Evolutionary conservation across 2,797 vertebrate genomes (phyloP), one percentile per base, ranked within the genome.

Genomic region (Sciurus carolinensis): DNA sequence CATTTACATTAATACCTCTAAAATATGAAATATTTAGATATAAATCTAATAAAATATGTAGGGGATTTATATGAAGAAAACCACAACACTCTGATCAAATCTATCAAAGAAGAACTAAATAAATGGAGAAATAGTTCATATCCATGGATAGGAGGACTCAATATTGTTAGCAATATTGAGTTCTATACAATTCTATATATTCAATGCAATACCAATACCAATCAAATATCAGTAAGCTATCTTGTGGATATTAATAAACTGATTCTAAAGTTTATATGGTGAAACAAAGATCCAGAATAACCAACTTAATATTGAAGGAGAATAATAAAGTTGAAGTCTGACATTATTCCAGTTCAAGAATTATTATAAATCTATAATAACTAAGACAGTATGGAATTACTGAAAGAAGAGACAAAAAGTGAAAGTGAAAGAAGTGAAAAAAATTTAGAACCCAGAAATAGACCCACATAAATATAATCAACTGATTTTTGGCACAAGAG

Each of bases 51-150:
- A 89, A 44, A 66, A 54, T 44, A 54, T 84, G 57, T 54, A 52
- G 10, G 77, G 44, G 20, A 62, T 54, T 8, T 77, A 64, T 71
- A 72, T 89, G 36, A 92, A 76, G 28, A 77, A 84, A 92, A 64
- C 22, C 33, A 79, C 7, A 54, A 42, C 71, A 18, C 52, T 57
- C 28, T 71, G 62, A 92, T n/a, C 13, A 83, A 76, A 77, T 62
- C 15, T 12, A 50, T 47, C 39, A 72, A 88, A 89, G 69, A 76
- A 28, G 71, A 91, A 87, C 7, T 87, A 87, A 87, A n/a, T 72
- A 59, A 92, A 69, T 50, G 17, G 8, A 69, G 42, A 69, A 20
- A 89, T 79, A 54, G 14, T 84, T 72, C 67, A 92, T 71, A 9
- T 69, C 62, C n/a, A 89, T 72, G 64, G 79, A 72, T 64, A 64